phyloP scores from a whole-genome alignment of 1,140 invertebrate genomes.

The Aphelinus certus region DNA sequence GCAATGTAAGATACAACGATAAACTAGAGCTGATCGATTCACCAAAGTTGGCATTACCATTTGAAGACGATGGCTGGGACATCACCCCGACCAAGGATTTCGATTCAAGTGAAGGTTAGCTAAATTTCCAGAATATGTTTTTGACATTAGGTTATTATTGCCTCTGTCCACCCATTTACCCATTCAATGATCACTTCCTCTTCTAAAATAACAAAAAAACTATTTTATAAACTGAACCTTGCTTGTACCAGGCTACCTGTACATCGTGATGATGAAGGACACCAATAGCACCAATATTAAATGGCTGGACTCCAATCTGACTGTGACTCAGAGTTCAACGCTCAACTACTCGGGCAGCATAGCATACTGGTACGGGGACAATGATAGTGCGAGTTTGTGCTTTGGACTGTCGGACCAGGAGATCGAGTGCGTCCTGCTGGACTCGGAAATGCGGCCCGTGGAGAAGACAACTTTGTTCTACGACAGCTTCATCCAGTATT shows the following conservation, averaged over 20 bases:
- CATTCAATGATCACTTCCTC: too few relatives aligned
- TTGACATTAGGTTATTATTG: too few relatives aligned
- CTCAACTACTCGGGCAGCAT: conserved; percentile 4
- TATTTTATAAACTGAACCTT: background rate
- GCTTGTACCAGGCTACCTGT: background rate
- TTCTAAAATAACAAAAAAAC: too few relatives aligned
- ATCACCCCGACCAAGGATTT: background rate
- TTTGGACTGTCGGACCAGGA: conserved; percentile 13
- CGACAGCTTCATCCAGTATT: conserved; percentile 3
- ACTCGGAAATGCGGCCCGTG: background rate
- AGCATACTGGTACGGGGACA: background rate
- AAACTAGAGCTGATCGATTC: background rate
- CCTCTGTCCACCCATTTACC: too few relatives aligned
- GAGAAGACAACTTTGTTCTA: background rate
- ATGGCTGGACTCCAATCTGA: background rate
- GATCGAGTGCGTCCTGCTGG: conserved; percentile 4
- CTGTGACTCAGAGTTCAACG: background rate
- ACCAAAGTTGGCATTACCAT: background rate
- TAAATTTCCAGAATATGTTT: background rate
- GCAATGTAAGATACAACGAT: conserved; percentile 12
- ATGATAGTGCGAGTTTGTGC: conserved; percentile 7
- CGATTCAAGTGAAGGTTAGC: conserved; percentile 3
- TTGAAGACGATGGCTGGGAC: background rate
- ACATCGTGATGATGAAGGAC: background rate
- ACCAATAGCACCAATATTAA: background rate